Base-by-base conservation (phyloP, 2,888 invertebrate genomes). In the Gerosis bhagava region DNA sequence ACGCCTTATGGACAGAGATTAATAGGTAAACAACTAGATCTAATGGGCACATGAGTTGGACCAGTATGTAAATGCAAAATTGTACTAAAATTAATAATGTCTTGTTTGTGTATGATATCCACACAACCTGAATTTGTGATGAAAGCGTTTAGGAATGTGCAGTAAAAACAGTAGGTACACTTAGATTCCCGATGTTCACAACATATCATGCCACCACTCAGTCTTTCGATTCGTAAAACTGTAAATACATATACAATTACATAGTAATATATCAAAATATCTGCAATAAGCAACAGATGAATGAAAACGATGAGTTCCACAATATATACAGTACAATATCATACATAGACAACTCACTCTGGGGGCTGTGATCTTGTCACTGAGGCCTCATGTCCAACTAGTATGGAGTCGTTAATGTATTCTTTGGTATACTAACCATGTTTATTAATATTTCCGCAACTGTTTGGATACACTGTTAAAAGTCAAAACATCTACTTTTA, bases 171-270 rank as follows among this genome's bases (percentile, higher is more conserved):
- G 4, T 5, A 19, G 19, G 6, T 52, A 60, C 51, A 52, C 56
- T 58, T 61, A 60, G 49, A 62, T 64, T 55, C 62, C 60, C 57
- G 62, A 62, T 57, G 48, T 54, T 57, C 49, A 59, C 59, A 73
- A 71, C 67, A 57, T 73, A 76, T 76, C 67, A 77, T 75, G 75
- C 76, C 75, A 76, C 68, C 75, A 70, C 65, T 84, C 84, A 84
- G 84, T 86, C 84, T 86, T 84, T 75, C 73, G 70, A 70, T 80
- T 73, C 65, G 68, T 73, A 69, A 72, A 74, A 68, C 65, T 70
- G 67, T 70, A 67, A 65, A 68, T 66, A 73, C 40, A 40, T 32
- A 45, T 67, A 69, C 60, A 65, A 60, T 56, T 62, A 67, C 65
- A 34, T 34, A n/a, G n/a, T n/a, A 19, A 16, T 16, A 36, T 40